Percentiles rank a stretch among this genome's conserved stretches.
Conservation (phyloP, 2,888 invertebrate species). For the Ectemnius lituratus region DNA sequence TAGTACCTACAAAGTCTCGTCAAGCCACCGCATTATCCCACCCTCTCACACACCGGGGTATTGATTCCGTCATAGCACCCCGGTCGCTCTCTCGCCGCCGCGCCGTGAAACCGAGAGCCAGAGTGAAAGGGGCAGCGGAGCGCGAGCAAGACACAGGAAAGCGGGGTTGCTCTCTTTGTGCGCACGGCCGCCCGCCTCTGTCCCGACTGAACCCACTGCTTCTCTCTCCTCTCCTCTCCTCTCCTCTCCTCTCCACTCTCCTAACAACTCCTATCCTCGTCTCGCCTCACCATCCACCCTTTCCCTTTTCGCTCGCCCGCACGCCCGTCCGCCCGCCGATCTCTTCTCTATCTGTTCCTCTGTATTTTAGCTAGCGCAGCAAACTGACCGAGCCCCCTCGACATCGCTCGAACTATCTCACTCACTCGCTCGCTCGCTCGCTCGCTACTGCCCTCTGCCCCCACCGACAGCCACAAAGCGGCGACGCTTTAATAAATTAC, state of each 20-base stretch:
- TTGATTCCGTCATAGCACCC: constrained; percentile 71
- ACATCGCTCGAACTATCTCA: constrained; percentile 12
- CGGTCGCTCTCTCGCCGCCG: constrained; percentile 36
- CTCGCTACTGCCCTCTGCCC: constrained; percentile 10
- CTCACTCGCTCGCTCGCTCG: neutral
- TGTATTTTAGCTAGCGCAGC: constrained; percentile 39
- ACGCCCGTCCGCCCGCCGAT: neutral
- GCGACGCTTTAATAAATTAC: constrained; percentile 70
- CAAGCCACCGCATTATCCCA: constrained; percentile 74
- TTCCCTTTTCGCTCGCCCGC: neutral
- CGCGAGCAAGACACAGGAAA: constrained; percentile 25
- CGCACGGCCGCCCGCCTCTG: constrained; percentile 18
- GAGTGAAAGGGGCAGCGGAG: no score
- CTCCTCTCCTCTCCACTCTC: neutral
- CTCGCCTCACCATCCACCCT: neutral
- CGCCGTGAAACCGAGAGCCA: no score
- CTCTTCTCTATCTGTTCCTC: constrained; percentile 16
- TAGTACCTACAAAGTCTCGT: constrained; percentile 68
- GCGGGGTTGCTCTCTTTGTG: constrained; percentile 59
- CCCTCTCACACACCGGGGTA: constrained; percentile 72
- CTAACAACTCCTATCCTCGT: neutral
- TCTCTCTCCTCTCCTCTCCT: constrained; percentile 14
- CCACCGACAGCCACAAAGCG: constrained; percentile 43
- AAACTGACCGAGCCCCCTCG: neutral
- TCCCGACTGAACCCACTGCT: constrained; percentile 8